phyloP scores from a whole-genome alignment of 2,888 invertebrate genomes.

The Volucella zonaria region DNA sequence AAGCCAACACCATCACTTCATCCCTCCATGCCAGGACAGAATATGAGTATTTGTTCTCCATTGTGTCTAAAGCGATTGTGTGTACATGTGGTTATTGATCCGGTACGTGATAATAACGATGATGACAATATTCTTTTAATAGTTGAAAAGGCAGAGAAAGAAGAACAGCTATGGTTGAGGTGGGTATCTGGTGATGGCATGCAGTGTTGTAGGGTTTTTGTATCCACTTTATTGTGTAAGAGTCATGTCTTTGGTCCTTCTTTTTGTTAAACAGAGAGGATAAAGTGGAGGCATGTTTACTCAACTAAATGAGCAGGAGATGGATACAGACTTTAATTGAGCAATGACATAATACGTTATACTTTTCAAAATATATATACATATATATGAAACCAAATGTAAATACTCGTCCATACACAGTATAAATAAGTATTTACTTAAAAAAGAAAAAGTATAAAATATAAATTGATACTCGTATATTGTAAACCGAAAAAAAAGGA shows the following conservation, averaged over 20 bases:
- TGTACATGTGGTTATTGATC: constrained; percentile 68
- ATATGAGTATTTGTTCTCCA: constrained; percentile 47
- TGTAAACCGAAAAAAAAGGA: too few relatives aligned
- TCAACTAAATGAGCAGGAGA: constrained; percentile 67
- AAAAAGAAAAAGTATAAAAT: too few relatives aligned
- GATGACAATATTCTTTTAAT: constrained; percentile 70
- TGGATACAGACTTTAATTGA: constrained; percentile 63
- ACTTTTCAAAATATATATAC: constrained; percentile 7
- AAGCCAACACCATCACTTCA: constrained; percentile 35
- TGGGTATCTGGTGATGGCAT: constrained; percentile 40
- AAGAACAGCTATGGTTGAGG: constrained; percentile 19
- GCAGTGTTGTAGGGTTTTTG: constrained; percentile 50
- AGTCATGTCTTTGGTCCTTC: constrained; percentile 50
- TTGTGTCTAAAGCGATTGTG: constrained; percentile 43
- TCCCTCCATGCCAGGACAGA: constrained; percentile 23
- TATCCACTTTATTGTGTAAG: constrained; percentile 64
- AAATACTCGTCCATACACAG: too few relatives aligned
- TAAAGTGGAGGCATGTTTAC: constrained; percentile 64
- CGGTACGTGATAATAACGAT: constrained; percentile 65
- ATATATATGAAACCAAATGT: constrained; percentile 2
- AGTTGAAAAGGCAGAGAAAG: constrained; percentile 41
- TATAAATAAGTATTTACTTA: too few relatives aligned
- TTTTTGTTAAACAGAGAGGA: constrained; percentile 44
- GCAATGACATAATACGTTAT: constrained; percentile 61
- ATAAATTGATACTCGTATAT: too few relatives aligned